These are phyloP conservation scores for Andrena trimmerana DNA, from an alignment of 2,888 invertebrate species.

Conservation along the genomic window DNA sequence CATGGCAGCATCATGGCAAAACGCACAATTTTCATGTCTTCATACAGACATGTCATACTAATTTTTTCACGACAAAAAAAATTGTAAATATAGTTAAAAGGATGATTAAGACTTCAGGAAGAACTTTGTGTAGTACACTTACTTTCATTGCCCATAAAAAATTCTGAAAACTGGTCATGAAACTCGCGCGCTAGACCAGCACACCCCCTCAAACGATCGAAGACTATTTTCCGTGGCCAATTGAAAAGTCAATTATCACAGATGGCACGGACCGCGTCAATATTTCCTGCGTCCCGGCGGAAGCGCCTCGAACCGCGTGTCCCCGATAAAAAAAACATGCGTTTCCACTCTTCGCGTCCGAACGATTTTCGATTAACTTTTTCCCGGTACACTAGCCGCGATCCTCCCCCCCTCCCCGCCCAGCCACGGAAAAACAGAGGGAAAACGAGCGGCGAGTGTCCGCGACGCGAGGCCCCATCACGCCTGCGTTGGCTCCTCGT, in stretches of 20 bases:
- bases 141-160: too few species aligned
- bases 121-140: too few species aligned
- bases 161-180: too few species aligned
- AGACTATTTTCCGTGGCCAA: background rate
- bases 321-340: slow-evolving; percentile 7
- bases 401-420: background rate
- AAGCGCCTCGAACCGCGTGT: background rate
- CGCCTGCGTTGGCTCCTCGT: background rate
- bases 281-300: slow-evolving; percentile 6
- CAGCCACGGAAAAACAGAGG: background rate
- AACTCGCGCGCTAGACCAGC: too few species aligned
- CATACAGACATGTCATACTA: too few species aligned
- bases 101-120: too few species aligned
- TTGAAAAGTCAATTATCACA: slow-evolving; percentile 29
- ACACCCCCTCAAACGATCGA: background rate
- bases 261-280: background rate
- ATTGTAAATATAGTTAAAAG: too few species aligned
- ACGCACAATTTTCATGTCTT: too few species aligned
- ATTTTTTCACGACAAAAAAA: too few species aligned
- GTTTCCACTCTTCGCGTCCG: background rate
- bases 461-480: background rate
- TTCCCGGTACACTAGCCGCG: background rate
- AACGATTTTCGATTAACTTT: slow-evolving; percentile 35
- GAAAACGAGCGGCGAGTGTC: background rate
- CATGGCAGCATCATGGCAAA: too few species aligned